Evolutionary conservation across 2,113 vertebrate genomes (phyloP).

Genomic region (Baryphthengus martii): DNA sequence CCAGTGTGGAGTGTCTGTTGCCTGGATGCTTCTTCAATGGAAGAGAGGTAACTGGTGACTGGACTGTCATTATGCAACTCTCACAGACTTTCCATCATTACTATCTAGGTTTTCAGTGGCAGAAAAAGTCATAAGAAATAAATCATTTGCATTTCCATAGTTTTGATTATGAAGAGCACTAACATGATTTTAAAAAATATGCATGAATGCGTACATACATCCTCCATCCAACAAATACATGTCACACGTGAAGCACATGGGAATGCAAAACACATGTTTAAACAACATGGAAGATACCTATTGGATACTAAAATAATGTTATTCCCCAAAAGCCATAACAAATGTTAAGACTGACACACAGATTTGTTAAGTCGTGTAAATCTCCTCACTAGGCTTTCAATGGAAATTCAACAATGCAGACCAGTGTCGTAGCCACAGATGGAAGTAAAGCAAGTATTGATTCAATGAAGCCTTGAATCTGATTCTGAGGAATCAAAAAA

Average conservation of each 20-base stretch:
- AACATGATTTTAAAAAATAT: not conserved
- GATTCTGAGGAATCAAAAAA: not conserved
- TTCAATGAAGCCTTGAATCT: not conserved
- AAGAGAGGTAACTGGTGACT: not conserved
- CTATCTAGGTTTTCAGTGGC: not conserved
- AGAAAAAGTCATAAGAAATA: not conserved
- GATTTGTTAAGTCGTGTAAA: not conserved
- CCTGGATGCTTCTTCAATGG: not conserved
- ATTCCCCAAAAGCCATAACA: not conserved
- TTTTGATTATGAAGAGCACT: not conserved
- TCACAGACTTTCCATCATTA: not conserved
- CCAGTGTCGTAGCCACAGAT: not conserved
- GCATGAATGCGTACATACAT: not conserved
- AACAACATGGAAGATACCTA: not conserved
- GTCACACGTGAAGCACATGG: not conserved
- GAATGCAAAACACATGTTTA: not conserved
- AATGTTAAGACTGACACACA: not conserved
- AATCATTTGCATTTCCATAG: not conserved
- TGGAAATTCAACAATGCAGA: not conserved
- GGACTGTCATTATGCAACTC: not conserved
- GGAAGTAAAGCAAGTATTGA: not conserved
- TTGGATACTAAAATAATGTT: not conserved
- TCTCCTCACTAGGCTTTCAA: not conserved
- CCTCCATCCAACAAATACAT: not conserved
- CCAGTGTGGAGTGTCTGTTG: not conserved